phyloP scores from a whole-genome alignment of 2,888 invertebrate species.

The Brenthis ino region DNA sequence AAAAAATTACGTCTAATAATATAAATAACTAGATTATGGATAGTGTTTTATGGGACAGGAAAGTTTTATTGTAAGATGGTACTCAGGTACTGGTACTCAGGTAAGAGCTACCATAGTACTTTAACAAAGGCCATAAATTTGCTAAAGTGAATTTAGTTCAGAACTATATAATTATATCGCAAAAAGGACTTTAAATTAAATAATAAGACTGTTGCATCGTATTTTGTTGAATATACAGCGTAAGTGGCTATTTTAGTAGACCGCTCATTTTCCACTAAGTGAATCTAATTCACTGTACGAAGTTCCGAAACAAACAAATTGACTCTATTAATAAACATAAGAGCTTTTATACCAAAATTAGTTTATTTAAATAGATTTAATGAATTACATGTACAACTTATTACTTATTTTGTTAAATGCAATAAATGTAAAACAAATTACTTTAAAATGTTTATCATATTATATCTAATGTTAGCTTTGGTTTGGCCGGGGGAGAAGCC shows the following conservation, averaged over 20 bases:
- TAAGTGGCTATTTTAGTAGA: slow-evolving; percentile 28
- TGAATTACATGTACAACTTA: background rate
- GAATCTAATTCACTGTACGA: slow-evolving; percentile 35
- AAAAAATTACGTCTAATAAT: no score
- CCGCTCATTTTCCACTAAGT: slow-evolving; percentile 37
- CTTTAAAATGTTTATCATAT: no score
- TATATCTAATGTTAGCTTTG: no score
- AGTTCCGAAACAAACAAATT: slow-evolving; percentile 32
- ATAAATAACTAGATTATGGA: no score
- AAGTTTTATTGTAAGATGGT: background rate
- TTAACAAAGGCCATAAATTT: slow-evolving; percentile 29
- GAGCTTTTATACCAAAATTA: background rate
- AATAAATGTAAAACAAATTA: no score
- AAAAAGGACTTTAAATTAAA: background rate
- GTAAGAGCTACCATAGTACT: slow-evolving; percentile 19
- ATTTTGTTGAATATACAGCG: slow-evolving; percentile 2
- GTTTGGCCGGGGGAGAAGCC: no score
- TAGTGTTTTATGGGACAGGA: no score
- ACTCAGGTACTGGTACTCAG: background rate
- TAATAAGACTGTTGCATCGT: background rate
- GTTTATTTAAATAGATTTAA: background rate
- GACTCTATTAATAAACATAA: slow-evolving; percentile 17
- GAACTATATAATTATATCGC: background rate
- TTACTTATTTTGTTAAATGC: no score
- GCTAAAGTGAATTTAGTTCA: slow-evolving; percentile 6